Conservation (phyloP, 2,797 vertebrate species). For the Scleropages formosus region DNA sequence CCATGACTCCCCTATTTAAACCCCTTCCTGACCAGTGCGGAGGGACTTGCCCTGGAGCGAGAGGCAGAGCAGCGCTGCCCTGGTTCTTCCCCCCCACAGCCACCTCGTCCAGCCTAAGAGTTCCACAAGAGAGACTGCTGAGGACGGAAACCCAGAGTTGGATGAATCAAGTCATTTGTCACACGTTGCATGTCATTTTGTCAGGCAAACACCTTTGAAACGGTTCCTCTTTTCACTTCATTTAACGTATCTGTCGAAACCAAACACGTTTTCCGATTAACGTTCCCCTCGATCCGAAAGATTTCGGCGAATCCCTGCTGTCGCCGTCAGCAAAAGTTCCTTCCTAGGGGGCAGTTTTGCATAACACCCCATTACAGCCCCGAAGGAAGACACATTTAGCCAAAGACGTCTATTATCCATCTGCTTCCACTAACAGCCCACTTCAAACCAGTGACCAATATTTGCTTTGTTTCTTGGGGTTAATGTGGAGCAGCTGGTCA, state of each 20-base stretch:
- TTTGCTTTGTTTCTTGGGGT: constrained; percentile 17
- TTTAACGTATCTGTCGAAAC: neutral
- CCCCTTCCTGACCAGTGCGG: too few relatives aligned
- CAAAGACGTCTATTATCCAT: constrained; percentile 25
- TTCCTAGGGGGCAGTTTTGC: neutral
- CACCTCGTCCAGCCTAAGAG: too few relatives aligned
- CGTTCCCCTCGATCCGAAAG: neutral
- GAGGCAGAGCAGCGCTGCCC: too few relatives aligned
- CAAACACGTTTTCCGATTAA: neutral
- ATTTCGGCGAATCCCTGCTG: neutral
- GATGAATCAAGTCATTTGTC: too few relatives aligned
- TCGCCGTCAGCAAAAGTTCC: neutral
- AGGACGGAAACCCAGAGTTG: too few relatives aligned
- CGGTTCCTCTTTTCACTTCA: neutral
- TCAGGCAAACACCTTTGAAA: neutral
- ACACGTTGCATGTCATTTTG: neutral
- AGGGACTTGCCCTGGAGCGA: too few relatives aligned
- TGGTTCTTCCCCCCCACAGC: too few relatives aligned
- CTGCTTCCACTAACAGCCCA: constrained; percentile 19
- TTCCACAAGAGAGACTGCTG: too few relatives aligned
- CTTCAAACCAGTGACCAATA: constrained; percentile 21
- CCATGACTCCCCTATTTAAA: too few relatives aligned
- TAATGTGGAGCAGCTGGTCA: constrained; percentile 16
- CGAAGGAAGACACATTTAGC: constrained; percentile 22
- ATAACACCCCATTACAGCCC: neutral